Base-by-base conservation (phyloP, 2,888 invertebrate species). In the Prionchulus punctatus region DNA sequence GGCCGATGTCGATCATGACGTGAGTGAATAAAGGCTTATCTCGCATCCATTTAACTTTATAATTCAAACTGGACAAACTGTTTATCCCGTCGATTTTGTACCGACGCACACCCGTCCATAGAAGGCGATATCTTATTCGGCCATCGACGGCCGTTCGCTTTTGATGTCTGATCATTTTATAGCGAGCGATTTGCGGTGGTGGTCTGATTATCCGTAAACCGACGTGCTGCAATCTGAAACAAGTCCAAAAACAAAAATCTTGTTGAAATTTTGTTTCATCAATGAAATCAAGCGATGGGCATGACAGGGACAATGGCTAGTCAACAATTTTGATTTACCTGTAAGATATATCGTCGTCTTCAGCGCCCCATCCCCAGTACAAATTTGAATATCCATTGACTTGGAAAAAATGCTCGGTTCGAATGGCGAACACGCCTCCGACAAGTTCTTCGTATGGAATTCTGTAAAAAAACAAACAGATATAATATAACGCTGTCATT, bases 1-100 rank as follows among this genome's bases (percentile, higher is more conserved):
- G 57, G 15, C 77, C 76, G 2, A 77, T 71, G 61, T 77, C 73
- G 2, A 77, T 71, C 4, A 74, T 66, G 43, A 77, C 67, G 57
- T 73, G 71, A 1, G 76, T 76, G 65, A 73, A 77, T 18, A 76
- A 67, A 1, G 64, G 66, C 25, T 64, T 60, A 25, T 69, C 63
- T 28, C 62, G 60, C 2, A 66, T 61, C 2, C 64, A 62, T 21
- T 70, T 56, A 18, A 75, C 66, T 2, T 67, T 65, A 64, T 75
- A 76, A 60, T 71, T 71, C 56, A 72, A 66, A 2, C 43, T 23
- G 31, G 52, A 47, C 45, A 65, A 31, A n/a, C 72, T 71, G 63
- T 73, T 75, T 31, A 77, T 64, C 1, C 76, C 77, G 60, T 77
- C 77, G 61, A 57, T 64, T 27, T 67, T 63, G 56, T 45, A 65